Evolutionary conservation across 2,113 vertebrate genomes (phyloP).

Genomic region (Tylochromis polylepis): DNA sequence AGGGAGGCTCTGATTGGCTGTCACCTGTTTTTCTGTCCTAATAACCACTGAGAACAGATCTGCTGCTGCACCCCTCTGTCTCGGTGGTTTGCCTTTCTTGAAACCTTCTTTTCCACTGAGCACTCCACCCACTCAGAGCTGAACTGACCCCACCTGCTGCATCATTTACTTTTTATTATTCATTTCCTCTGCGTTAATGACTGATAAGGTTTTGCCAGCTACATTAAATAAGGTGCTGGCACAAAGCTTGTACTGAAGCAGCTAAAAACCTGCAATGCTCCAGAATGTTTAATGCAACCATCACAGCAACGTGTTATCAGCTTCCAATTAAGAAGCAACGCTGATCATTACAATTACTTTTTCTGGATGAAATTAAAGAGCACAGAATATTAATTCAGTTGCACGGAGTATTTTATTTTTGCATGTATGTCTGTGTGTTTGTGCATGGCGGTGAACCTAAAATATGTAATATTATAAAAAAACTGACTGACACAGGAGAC

Average conservation of each 20-base stretch:
- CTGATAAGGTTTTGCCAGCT: neutral
- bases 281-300: neutral
- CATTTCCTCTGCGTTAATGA: neutral
- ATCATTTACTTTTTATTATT: neutral
- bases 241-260: neutral
- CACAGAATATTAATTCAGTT: neutral
- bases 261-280: neutral
- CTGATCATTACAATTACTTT: fast-evolving
- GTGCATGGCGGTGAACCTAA: neutral
- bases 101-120: neutral
- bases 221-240: neutral
- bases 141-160: neutral
- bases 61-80: neutral
- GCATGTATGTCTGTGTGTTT: fast-evolving
- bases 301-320: neutral
- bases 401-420: neutral
- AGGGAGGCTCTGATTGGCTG: neutral
- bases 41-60: neutral
- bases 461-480: neutral
- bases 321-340: neutral
- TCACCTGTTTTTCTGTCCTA: neutral
- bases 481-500: neutral
- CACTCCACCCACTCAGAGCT: neutral
- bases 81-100: no score
- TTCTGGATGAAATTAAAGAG: neutral